Evolutionary conservation across 2,888 invertebrate genomes (phyloP), one percentile per base, ranked within the genome.

Genomic region (Polyommatus iphigenia): DNA sequence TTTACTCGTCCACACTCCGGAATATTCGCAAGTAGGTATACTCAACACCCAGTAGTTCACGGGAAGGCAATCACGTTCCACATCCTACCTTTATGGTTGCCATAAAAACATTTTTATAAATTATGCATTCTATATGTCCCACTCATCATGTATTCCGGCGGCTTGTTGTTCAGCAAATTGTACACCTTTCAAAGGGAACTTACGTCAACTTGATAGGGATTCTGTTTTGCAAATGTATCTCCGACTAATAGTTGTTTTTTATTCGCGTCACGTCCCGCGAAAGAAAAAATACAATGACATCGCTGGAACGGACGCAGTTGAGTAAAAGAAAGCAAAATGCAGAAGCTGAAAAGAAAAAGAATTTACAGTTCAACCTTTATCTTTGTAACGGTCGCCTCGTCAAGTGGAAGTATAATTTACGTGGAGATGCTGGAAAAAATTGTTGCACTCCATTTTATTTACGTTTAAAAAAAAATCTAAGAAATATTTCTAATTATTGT

Each of bases 221-320:
- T 78, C 79, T 79, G 80, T 80, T 80, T 81, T 79, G 80, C 80
- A 82, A 82, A 83, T 82, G 77, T 81, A 80, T 79, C 80, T 80
- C 76, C 78, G 18, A 81, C 79, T 81, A 81, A 81, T 81, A 81
- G 80, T 78, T 67, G 78, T 75, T 81, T 81, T 80, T 83, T 84
- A 91, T 89, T 90, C 90, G 36, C 79, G 85, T 83, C 91, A 91
- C 90, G 90, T 83, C 81, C 83, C 84, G 86, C 88, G 90, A 89
- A 91, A 91, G 89, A 90, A 89, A 91, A 90, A 88, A 90, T 87
- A 88, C 88, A 90, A 87, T 87, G 89, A 89, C 87, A 87, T 86
- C 86, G 86, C 85, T 85, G 88, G 89, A 90, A 89, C 87, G 88
- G 89, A 90, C 85, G 84, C 84, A 85, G 78, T 79, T 78, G 85